A percentile compares a stretch with the other conserved stretches of the same genome.
Evolutionary conservation across 2,113 vertebrate genomes (phyloP).

Genomic region (Semicossyphus pulcher): DNA sequence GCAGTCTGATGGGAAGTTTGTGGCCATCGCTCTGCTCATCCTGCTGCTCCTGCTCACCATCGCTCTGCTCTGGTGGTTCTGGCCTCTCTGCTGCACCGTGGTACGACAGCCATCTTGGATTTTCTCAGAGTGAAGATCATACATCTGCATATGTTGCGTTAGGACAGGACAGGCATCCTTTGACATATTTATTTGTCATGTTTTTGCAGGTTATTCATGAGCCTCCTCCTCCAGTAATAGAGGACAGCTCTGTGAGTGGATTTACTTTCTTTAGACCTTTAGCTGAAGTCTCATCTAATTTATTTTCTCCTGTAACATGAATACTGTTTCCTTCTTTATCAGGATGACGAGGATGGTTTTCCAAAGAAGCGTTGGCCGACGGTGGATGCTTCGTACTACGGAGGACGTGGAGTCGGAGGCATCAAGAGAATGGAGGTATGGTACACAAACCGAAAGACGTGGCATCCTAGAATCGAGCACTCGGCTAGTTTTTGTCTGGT

Average conservation of each 20-base stretch:
- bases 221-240: slow-evolving; percentile 75
- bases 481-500: neutral
- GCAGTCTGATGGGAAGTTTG: slow-evolving; percentile 93
- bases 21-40: slow-evolving; percentile 93
- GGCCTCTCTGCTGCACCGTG: slow-evolving; percentile 99
- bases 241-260: slow-evolving; percentile 79
- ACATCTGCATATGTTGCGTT: neutral
- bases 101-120: slow-evolving; percentile 80
- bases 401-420: slow-evolving; percentile 94
- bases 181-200: neutral
- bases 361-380: slow-evolving; percentile 85
- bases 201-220: slow-evolving; percentile 82
- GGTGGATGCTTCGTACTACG: slow-evolving; percentile 97
- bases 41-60: slow-evolving; percentile 92
- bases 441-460: slow-evolving; percentile 6
- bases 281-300: neutral
- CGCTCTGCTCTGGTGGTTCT: slow-evolving; percentile 97
- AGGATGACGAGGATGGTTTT: slow-evolving; percentile 83
- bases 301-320: neutral
- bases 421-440: slow-evolving; percentile 98
- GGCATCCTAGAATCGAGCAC: neutral
- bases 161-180: neutral
- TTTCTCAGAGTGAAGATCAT: neutral
- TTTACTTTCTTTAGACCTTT: neutral
- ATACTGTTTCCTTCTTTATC: neutral